Evolutionary conservation across 2,113 vertebrate genomes (phyloP), one percentile per base, ranked within the genome.

Genomic region (Stegastes partitus): DNA sequence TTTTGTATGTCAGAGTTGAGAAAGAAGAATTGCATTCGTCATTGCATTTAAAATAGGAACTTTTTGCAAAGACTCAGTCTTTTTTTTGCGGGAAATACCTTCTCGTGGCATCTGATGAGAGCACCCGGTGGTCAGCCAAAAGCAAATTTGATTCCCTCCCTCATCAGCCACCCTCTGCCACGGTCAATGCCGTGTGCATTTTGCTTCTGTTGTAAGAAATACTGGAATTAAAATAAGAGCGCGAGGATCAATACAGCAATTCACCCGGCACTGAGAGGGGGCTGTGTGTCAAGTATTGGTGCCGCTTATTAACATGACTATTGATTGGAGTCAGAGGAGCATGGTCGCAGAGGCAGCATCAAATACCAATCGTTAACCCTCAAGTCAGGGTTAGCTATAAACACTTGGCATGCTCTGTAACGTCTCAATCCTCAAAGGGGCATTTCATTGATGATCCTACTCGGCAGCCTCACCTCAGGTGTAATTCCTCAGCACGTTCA

Each of bases 251-350:
- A 92, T 92, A 89, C 22, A 61, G 84, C 82, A 84, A 91, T 91
- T 91, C 85, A 90, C 63, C 62, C 85, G 76, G 90, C 87, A 74
- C 77, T 74, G 75, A 85, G 79, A 89, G 77, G 83, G 80, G 82
- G 64, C 90, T 74, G 70, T 54, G 71, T 89, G 87, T 86, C 90
- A 87, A 89, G 85, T 86, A 86, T 84, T 74, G 81, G 62, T 81
- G 71, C 79, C 61, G 85, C 90, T 93, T 93, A 94, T 93, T 92
- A 94, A 92, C 92, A 89, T 88, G 86, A 59, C 69, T 91, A 94
- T 93, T 87, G 93, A 94, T 89, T 88, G 68, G 85, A 91, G 88
- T 86, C 87, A 79, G 80, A 83, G 37, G 81, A 86, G 82, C 84
- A 18, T 75, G 69, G 79, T 82, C 63, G 22, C 44, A 12, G 62